Conservation (phyloP, 2,113 vertebrate species). For the Bungarus multicinctus region DNA sequence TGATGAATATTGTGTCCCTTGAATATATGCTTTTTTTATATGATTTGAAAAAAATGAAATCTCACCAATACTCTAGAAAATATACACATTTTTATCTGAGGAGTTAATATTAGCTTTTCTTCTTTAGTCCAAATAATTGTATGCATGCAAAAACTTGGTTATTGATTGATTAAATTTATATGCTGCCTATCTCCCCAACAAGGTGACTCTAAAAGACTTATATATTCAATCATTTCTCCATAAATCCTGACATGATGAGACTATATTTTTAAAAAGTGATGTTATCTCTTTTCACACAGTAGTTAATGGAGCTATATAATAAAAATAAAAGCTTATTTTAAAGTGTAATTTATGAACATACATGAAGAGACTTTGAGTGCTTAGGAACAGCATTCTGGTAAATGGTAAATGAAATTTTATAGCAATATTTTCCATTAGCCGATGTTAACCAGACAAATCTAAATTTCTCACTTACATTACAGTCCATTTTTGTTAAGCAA, state of each 20-base stretch:
- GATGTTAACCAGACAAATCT: slow-evolving; percentile 29
- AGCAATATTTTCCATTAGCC: slow-evolving; percentile 4
- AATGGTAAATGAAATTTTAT: slow-evolving; percentile 47
- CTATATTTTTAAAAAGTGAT: not conserved
- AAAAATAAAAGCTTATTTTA: not conserved
- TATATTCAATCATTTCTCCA: not conserved
- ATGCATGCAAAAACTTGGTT: not conserved
- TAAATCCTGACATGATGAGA: slow-evolving; percentile 3
- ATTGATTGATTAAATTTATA: not conserved
- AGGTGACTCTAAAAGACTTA: not conserved
- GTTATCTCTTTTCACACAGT: not conserved
- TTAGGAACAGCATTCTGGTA: slow-evolving; percentile 13
- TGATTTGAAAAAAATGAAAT: not conserved
- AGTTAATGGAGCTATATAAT: slow-evolving; percentile 15
- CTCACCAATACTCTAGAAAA: not conserved
- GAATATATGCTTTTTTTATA: not conserved
- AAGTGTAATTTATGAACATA: slow-evolving; percentile 9
- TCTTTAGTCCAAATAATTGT: slow-evolving; percentile 6
- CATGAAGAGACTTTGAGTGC: slow-evolving; percentile 15
- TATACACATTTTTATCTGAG: not conserved
- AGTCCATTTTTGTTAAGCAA: slow-evolving; percentile 9
- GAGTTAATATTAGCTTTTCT: not conserved
- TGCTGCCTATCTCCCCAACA: not conserved
- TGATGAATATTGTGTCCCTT: not conserved
- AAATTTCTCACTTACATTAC: slow-evolving; percentile 24